A percentile compares a stretch with the other conserved stretches of the same genome.
phyloP scores from a whole-genome alignment of 2,888 invertebrate species.

The Drosophila quasianomalipes region DNA sequence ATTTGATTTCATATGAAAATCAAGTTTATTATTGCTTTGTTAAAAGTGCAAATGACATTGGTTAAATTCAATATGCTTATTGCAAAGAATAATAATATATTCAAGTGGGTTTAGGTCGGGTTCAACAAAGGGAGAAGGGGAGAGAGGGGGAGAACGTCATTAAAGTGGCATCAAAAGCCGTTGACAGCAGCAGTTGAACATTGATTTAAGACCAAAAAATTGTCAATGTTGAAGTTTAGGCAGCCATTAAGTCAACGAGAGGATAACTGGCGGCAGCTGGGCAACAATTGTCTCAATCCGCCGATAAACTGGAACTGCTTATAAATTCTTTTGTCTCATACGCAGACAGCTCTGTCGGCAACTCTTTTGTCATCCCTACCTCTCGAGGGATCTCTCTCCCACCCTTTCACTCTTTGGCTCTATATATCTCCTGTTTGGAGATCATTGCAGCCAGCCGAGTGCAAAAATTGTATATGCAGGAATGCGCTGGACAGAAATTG shows the following conservation, averaged over 20 bases:
- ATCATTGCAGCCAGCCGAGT: conserved; percentile 24
- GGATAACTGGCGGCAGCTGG: conserved; percentile 35
- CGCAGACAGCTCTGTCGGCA: conserved; percentile 27
- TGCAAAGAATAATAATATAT: background rate
- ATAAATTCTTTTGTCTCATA: conserved; percentile 72
- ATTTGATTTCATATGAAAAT: background rate
- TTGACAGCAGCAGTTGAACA: conserved; percentile 27
- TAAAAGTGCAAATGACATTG: background rate
- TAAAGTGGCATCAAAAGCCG: conserved; percentile 48
- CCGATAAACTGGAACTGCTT: conserved; percentile 72
- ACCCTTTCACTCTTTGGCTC: background rate
- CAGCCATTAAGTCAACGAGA: conserved; percentile 63
- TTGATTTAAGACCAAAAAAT: conserved; percentile 41
- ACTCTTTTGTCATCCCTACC: conserved; percentile 15
- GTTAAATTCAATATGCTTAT: background rate
- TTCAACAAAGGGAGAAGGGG: background rate
- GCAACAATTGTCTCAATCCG: conserved; percentile 69
- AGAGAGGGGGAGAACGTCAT: conserved; percentile 39
- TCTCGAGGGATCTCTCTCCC: background rate
- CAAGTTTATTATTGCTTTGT: background rate
- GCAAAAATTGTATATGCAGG: conserved; percentile 37
- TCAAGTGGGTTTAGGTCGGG: background rate
- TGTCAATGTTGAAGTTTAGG: conserved; percentile 39
- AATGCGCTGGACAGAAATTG: conserved; percentile 25
- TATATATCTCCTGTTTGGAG: conserved; percentile 4